A percentile compares a stretch with the other conserved stretches of the same genome.
phyloP scores from a whole-genome alignment of 2,797 vertebrate species.

The Prunella strophiata region DNA sequence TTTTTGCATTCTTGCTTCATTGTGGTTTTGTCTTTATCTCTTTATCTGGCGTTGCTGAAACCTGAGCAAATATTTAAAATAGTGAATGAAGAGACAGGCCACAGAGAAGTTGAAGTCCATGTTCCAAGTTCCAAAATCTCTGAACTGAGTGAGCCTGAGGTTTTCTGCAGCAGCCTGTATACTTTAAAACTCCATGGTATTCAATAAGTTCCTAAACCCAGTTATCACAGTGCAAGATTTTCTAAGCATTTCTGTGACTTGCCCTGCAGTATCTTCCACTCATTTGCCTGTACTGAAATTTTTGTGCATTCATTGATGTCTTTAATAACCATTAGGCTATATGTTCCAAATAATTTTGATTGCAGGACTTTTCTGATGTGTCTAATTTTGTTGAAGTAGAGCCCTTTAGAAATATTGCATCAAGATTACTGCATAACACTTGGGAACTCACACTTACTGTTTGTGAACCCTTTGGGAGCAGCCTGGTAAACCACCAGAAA shows the following conservation, averaged over 20 bases:
- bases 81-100: background rate
- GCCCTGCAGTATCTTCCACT: background rate
- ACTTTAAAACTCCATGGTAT: background rate
- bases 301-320: background rate
- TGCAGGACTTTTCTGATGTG: background rate
- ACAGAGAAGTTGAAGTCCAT: background rate
- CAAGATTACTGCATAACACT: background rate
- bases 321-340: background rate
- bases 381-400: background rate
- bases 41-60: background rate
- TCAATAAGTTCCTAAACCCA: background rate
- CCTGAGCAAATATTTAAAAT: slow-evolving; percentile 51
- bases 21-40: background rate
- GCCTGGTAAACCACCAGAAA: background rate
- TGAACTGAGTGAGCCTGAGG: background rate
- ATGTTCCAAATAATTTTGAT: background rate
- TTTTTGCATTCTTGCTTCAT: background rate
- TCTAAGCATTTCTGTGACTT: background rate
- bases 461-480: background rate
- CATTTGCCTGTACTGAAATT: background rate
- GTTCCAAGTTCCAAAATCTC: background rate
- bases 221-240: background rate
- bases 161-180: background rate
- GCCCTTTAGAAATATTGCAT: background rate
- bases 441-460: accelerated